Conservation (phyloP, 2,113 vertebrate genomes). For the Osmerus eperlanus region DNA sequence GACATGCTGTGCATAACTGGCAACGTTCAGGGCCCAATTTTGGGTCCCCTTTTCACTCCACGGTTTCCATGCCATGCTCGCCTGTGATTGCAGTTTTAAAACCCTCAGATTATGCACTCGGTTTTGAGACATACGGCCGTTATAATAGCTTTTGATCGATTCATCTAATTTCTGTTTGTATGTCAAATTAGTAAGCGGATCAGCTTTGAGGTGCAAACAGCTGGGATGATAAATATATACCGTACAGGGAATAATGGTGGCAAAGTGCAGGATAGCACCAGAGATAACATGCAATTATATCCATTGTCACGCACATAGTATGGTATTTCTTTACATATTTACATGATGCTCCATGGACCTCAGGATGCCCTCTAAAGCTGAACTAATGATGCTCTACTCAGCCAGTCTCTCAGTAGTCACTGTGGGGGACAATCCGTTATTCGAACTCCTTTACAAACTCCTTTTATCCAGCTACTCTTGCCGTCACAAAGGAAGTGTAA, state of each 20-base stretch:
- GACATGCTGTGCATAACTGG: slow-evolving; percentile 47
- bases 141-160: slow-evolving; percentile 36
- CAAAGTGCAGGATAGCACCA: neutral
- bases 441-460: too few relatives aligned
- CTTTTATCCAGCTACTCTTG: too few relatives aligned
- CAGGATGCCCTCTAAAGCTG: too few relatives aligned
- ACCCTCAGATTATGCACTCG: neutral
- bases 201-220: slow-evolving; percentile 23
- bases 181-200: slow-evolving; percentile 41
- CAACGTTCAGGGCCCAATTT: slow-evolving; percentile 19
- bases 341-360: too few relatives aligned
- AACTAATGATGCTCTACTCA: too few relatives aligned
- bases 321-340: too few relatives aligned
- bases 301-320: neutral
- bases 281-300: neutral
- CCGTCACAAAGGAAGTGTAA: slow-evolving; percentile 36
- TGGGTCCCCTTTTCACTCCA: slow-evolving; percentile 8
- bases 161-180: slow-evolving; percentile 53
- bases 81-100: slow-evolving; percentile 35
- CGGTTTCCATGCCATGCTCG: slow-evolving; percentile 24
- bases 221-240: slow-evolving; percentile 12
- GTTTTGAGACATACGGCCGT: slow-evolving; percentile 26
- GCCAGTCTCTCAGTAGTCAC: too few relatives aligned
- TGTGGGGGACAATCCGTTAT: too few relatives aligned
- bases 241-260: neutral